A percentile compares a stretch with the other conserved stretches of the same genome.
phyloP scores from a whole-genome alignment of 2,797 vertebrate genomes.

The Micrastur ruficollis region DNA sequence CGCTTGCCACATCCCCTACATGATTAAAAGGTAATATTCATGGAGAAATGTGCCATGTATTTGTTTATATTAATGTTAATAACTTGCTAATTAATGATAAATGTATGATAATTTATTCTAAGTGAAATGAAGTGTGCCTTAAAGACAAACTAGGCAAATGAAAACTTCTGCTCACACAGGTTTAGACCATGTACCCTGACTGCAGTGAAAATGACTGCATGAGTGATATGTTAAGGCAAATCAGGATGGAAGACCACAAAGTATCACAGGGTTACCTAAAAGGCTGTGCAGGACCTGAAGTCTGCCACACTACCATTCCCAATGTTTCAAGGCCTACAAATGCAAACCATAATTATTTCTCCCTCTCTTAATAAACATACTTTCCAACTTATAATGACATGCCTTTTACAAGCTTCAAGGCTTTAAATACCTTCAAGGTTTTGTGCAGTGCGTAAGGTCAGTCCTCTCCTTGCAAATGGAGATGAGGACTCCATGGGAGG shows the following conservation, averaged over 20 bases:
- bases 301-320: neutral
- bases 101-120: conserved; percentile 65
- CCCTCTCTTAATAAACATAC: neutral
- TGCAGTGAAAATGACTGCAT: neutral
- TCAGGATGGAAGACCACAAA: neutral
- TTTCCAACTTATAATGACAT: neutral
- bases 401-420: neutral
- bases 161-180: neutral
- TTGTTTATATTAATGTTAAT: conserved; percentile 65
- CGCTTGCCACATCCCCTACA: neutral
- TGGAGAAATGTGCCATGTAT: neutral
- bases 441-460: neutral
- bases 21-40: conserved; percentile 42
- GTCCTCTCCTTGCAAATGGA: neutral
- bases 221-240: neutral
- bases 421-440: neutral
- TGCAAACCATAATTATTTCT: neutral
- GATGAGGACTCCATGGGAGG: neutral
- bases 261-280: neutral
- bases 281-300: neutral
- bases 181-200: neutral
- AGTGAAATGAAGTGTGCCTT: conserved; percentile 40
- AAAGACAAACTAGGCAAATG: conserved; percentile 14
- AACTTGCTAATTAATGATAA: conserved; percentile 53
- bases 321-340: neutral